Conservation (phyloP, 2,113 vertebrate species). For the Ploceus nigricollis region DNA sequence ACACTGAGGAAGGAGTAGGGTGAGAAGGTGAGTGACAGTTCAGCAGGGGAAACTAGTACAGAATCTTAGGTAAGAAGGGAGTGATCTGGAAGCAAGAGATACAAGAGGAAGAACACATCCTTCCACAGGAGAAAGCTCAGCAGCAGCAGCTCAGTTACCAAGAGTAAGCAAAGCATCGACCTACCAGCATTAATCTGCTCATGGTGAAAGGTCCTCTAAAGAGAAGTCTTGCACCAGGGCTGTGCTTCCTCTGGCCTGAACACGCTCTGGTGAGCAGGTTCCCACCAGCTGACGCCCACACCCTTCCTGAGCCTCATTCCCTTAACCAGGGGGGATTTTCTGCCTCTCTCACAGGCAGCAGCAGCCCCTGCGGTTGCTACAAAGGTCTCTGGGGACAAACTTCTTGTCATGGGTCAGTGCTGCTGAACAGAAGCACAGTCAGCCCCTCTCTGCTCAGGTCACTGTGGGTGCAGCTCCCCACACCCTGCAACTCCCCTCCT, state of each 20-base stretch:
- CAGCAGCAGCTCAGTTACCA: not conserved
- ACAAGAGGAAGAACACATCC: accelerated
- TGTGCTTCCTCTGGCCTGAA: not conserved
- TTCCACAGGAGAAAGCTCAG: not conserved
- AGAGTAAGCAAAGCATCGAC: not conserved
- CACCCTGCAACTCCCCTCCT: not conserved
- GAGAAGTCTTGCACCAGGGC: not conserved
- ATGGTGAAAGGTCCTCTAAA: not conserved
- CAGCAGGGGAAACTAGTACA: not conserved
- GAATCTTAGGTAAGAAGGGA: not conserved
- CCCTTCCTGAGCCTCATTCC: not conserved
- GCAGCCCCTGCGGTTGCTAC: not conserved
- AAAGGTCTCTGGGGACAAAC: not conserved
- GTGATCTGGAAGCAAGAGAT: accelerated
- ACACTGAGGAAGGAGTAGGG: not conserved
- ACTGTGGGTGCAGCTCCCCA: not conserved
- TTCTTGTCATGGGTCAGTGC: not conserved
- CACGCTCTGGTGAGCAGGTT: not conserved
- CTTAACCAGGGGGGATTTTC: not conserved
- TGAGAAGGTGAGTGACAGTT: not conserved
- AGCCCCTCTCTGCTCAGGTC: not conserved
- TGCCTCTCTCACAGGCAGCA: not conserved
- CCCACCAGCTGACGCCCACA: not conserved
- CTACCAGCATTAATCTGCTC: not conserved
- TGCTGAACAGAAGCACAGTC: not conserved